A percentile compares a stretch with the other conserved stretches of the same genome.
These are phyloP conservation scores for Polydrusus pterygomalis DNA, from an alignment of 2,888 invertebrate species.

Conservation along the genomic window DNA sequence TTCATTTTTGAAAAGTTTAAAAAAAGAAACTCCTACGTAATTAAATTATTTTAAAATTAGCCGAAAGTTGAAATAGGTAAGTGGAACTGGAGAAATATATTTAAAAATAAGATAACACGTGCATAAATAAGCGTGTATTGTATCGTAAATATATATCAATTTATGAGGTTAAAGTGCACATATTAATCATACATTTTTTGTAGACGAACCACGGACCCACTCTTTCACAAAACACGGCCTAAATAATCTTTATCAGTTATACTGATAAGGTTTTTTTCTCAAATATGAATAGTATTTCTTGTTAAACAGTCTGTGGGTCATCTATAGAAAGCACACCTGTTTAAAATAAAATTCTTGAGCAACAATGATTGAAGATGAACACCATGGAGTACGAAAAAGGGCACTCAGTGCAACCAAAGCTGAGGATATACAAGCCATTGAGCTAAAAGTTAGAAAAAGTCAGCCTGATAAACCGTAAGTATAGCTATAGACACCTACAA, in stretches of 20 bases:
- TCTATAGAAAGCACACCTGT: background rate
- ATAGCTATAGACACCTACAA: no score
- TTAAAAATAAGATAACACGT: background rate
- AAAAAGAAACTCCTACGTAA: no score
- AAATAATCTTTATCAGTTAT: slow-evolving; percentile 16
- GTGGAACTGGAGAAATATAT: background rate
- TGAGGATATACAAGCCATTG: slow-evolving; percentile 89
- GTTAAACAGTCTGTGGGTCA: background rate
- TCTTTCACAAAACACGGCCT: slow-evolving; percentile 9
- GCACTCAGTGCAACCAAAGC: slow-evolving; percentile 91
- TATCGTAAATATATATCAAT: background rate
- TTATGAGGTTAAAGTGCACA: slow-evolving; percentile 17
- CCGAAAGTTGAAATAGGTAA: background rate
- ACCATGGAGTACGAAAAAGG: slow-evolving; percentile 77
- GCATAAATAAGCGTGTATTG: background rate
- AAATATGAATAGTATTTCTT: slow-evolving; percentile 23
- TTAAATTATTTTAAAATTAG: no score
- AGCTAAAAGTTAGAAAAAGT: slow-evolving; percentile 83
- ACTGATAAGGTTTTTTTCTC: slow-evolving; percentile 26
- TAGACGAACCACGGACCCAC: background rate
- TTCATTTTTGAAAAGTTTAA: no score
- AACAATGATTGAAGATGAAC: slow-evolving; percentile 67
- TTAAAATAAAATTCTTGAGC: background rate
- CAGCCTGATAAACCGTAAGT: slow-evolving; percentile 94
- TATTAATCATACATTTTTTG: slow-evolving; percentile 4